Evolutionary conservation across 2,888 invertebrate genomes (phyloP).

Genomic region (Agapostemon virescens): DNA sequence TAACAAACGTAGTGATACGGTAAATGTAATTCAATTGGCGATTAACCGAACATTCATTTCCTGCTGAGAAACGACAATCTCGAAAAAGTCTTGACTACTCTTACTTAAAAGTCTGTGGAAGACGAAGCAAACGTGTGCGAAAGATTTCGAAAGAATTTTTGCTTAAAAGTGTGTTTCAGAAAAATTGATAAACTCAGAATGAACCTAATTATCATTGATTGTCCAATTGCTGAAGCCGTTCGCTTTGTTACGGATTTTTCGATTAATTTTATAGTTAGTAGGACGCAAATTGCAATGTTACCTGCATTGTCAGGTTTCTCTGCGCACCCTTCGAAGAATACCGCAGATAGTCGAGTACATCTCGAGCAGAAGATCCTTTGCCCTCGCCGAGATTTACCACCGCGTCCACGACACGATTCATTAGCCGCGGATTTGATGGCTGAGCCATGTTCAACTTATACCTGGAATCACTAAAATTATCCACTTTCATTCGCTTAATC

Average conservation of each 20-base stretch:
- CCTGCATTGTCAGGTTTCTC: slow-evolving; percentile 73
- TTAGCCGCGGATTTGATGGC: slow-evolving; percentile 71
- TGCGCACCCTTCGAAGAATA: slow-evolving; percentile 49
- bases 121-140: no score
- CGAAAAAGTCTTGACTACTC: no score
- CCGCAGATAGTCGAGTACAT: slow-evolving; percentile 69
- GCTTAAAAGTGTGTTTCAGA: no score
- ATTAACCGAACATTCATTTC: no score
- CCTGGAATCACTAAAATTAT: neutral
- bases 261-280: neutral
- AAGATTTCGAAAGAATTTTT: no score
- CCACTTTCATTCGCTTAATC: neutral
- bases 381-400: slow-evolving; percentile 65
- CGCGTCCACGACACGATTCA: slow-evolving; percentile 71
- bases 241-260: no score
- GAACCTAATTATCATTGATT: neutral
- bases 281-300: slow-evolving; percentile 26
- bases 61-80: no score
- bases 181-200: no score
- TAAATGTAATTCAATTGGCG: no score
- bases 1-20: no score
- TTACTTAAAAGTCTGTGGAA: no score
- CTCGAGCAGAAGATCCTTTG: slow-evolving; percentile 69
- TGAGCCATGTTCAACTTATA: slow-evolving; percentile 48
- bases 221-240: no score